Percentiles rank a stretch among this genome's conserved stretches.
These are phyloP conservation scores for Lontra canadensis DNA, from an alignment of 2,113 vertebrate species.

Conservation along the genomic window DNA sequence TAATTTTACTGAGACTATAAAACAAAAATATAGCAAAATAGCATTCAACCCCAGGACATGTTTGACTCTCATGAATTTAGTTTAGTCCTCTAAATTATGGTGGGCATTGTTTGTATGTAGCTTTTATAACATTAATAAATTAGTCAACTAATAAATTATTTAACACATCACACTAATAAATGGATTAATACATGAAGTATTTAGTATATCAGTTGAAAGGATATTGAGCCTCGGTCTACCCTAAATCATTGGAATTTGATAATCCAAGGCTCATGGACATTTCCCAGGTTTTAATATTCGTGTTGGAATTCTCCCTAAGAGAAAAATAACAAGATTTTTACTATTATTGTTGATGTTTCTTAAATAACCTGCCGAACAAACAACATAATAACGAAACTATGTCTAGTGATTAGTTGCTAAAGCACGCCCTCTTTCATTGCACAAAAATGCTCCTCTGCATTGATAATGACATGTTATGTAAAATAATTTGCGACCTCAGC, in stretches of 20 bases:
- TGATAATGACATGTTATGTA: not conserved
- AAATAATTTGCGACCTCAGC: conserved; percentile 6
- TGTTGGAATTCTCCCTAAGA: not conserved
- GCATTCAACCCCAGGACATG: not conserved
- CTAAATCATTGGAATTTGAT: not conserved
- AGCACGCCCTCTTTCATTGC: not conserved
- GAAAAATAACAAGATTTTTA: not conserved
- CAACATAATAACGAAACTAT: not conserved
- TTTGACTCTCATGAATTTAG: not conserved
- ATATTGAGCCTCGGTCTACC: not conserved
- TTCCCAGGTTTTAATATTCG: not conserved
- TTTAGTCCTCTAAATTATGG: not conserved
- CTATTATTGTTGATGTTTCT: conserved; percentile 4
- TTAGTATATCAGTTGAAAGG: not conserved
- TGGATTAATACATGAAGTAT: not conserved
- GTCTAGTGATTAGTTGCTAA: not conserved
- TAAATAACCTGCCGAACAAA: conserved; percentile 18
- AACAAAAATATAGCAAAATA: not conserved
- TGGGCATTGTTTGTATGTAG: not conserved
- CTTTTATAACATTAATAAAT: not conserved
- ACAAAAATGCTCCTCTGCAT: not conserved
- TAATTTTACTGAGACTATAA: not conserved
- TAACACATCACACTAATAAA: not conserved
- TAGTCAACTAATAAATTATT: not conserved
- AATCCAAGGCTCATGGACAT: not conserved